A percentile compares a stretch with the other conserved stretches of the same genome.
These are phyloP conservation scores for Zaprionus taronus DNA, from an alignment of 1,140 invertebrate genomes.

Conservation along the genomic window DNA sequence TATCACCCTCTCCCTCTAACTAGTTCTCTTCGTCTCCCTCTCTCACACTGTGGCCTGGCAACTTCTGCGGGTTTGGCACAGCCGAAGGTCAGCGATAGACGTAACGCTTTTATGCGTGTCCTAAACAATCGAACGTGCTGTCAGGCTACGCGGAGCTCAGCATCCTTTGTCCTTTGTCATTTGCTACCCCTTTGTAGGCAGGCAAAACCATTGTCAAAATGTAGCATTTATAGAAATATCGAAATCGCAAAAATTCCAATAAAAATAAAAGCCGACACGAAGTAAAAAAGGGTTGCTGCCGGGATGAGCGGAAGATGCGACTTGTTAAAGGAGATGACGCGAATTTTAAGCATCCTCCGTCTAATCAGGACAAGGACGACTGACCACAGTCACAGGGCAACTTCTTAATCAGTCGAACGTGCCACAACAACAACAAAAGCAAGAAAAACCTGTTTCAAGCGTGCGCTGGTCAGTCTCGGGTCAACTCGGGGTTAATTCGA, in stretches of 20 bases:
- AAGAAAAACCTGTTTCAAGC: slow-evolving; percentile 27
- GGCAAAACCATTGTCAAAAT: slow-evolving; percentile 70
- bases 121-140: slow-evolving; percentile 68
- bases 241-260: slow-evolving; percentile 66
- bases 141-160: slow-evolving; percentile 45
- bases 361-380: slow-evolving; percentile 12
- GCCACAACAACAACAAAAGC: slow-evolving; percentile 26
- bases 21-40: slow-evolving; percentile 17
- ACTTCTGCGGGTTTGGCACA: slow-evolving; percentile 49
- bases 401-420: slow-evolving; percentile 66
- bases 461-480: slow-evolving; percentile 53
- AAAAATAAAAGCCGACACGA: slow-evolving; percentile 62
- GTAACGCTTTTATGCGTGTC: slow-evolving; percentile 60
- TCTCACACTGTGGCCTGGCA: slow-evolving; percentile 16
- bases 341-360: not conserved
- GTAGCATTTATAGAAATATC: slow-evolving; percentile 75
- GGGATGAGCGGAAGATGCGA: slow-evolving; percentile 3
- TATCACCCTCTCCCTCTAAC: slow-evolving; percentile 7
- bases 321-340: not conserved
- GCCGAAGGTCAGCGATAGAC: slow-evolving; percentile 63
- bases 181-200: slow-evolving; percentile 71
- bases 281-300: slow-evolving; percentile 67
- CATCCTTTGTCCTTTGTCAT: slow-evolving; percentile 54
- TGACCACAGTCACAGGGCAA: slow-evolving; percentile 52
- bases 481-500: slow-evolving; percentile 55